Conservation (phyloP, 1,140 invertebrate species). For the Trissolcus basalis region DNA sequence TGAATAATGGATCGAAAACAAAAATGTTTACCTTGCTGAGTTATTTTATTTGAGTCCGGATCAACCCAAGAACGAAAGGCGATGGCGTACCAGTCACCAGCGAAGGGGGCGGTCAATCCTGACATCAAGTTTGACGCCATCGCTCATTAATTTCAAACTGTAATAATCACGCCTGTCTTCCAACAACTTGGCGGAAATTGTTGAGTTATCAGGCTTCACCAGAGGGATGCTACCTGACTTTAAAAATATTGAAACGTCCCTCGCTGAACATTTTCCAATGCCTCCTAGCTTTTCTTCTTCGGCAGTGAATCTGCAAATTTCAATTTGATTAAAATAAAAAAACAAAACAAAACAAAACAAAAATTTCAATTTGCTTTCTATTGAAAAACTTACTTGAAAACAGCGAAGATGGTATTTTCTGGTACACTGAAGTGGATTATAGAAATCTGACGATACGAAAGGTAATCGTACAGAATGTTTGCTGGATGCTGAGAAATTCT, state of each 20-base stretch:
- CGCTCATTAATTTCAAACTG: conserved; percentile 73
- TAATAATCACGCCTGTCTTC: conserved; percentile 72
- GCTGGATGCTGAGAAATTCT: conserved; percentile 64
- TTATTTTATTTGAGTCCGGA: conserved; percentile 82
- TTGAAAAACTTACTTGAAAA: conserved; percentile 73
- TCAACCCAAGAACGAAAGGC: conserved; percentile 85
- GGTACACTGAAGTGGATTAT: conserved; percentile 73
- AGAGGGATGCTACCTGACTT: conserved; percentile 87
- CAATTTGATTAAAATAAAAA: no score
- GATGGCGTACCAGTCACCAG: conserved; percentile 87
- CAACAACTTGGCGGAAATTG: conserved; percentile 81
- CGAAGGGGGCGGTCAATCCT: conserved; percentile 80
- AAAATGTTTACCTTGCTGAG: conserved; percentile 80
- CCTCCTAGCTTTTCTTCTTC: conserved; percentile 71
- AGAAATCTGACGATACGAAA: conserved; percentile 71
- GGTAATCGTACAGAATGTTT: conserved; percentile 68
- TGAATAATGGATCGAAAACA: background rate
- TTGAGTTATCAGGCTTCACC: conserved; percentile 84
- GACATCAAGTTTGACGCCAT: conserved; percentile 75
- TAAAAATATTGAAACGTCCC: conserved; percentile 80
- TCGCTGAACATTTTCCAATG: conserved; percentile 75
- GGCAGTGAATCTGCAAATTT: conserved; percentile 64
- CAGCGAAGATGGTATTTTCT: conserved; percentile 64
- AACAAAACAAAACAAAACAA: background rate
- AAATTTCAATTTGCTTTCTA: conserved; percentile 3